A percentile compares a stretch with the other conserved stretches of the same genome.
Conservation (phyloP, 2,113 vertebrate genomes). For the Melanostigma gelatinosum region DNA sequence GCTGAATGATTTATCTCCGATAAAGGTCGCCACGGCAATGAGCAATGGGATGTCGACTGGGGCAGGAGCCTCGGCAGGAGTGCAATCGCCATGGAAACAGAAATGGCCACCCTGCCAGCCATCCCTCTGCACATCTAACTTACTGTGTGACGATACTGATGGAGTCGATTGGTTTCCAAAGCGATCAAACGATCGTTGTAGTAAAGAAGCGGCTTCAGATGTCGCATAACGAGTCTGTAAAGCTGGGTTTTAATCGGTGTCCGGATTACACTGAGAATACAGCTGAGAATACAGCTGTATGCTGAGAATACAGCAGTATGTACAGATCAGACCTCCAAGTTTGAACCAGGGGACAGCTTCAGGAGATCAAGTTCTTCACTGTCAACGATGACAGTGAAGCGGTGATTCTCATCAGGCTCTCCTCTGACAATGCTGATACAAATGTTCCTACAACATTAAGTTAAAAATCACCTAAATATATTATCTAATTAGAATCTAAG, state of each 20-base stretch:
- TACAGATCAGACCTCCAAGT: not conserved
- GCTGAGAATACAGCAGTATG: not conserved
- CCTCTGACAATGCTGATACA: no score
- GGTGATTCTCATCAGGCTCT: no score
- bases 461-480: no score
- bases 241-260: not conserved
- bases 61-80: not conserved
- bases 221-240: not conserved
- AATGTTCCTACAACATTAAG: no score
- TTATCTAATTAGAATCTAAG: no score
- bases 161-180: not conserved
- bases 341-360: no score
- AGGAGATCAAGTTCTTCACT: no score
- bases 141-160: not conserved
- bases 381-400: no score
- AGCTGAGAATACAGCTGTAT: not conserved
- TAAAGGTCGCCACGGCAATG: conserved; percentile 61
- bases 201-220: not conserved
- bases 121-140: not conserved
- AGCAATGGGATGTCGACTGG: conserved; percentile 24
- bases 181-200: not conserved
- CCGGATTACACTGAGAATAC: not conserved
- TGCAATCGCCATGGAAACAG: conserved; percentile 53
- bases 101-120: no score
- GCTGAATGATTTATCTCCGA: conserved; percentile 53